Percentiles rank a stretch among this genome's conserved stretches.
phyloP scores from a whole-genome alignment of 1,140 invertebrate species.

The Heliothis subflexa region DNA sequence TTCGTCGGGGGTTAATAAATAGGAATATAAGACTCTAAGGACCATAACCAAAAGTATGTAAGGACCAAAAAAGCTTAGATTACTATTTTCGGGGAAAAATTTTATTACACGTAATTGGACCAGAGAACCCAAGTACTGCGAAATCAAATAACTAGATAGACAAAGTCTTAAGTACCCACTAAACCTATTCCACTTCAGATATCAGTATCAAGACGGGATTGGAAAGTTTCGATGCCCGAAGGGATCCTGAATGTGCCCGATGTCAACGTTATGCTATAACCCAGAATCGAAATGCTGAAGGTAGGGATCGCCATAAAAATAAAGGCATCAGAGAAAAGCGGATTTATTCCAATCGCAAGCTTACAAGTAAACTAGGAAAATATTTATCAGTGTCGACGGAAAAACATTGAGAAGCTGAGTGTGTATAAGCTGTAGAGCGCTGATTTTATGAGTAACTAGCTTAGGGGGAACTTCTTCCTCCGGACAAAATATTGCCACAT shows the following conservation, averaged over 20 bases:
- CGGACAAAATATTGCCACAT: no score
- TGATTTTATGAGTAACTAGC: no score
- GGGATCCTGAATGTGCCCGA: neutral
- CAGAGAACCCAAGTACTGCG: neutral
- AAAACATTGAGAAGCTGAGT: neutral
- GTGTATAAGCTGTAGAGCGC: slow-evolving; percentile 8
- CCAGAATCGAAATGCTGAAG: slow-evolving; percentile 11
- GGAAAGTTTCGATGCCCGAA: neutral
- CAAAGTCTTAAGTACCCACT: slow-evolving; percentile 10
- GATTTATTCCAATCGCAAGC: slow-evolving; percentile 35
- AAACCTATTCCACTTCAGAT: slow-evolving; percentile 16
- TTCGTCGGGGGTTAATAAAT: no score
- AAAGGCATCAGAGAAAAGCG: slow-evolving; percentile 22
- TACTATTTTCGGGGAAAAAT: no score
- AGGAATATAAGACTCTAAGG: neutral
- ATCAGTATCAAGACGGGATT: neutral
- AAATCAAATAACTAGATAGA: neutral
- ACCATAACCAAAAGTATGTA: neutral
- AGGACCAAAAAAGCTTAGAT: no score
- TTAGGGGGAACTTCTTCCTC: no score
- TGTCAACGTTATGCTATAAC: neutral
- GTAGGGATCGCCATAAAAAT: slow-evolving; percentile 31
- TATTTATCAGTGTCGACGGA: slow-evolving; percentile 25
- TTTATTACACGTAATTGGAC: no score
- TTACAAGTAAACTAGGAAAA: slow-evolving; percentile 31